Base-by-base conservation (phyloP, 2,888 invertebrate genomes). In the Troides oblongomaculatus region DNA sequence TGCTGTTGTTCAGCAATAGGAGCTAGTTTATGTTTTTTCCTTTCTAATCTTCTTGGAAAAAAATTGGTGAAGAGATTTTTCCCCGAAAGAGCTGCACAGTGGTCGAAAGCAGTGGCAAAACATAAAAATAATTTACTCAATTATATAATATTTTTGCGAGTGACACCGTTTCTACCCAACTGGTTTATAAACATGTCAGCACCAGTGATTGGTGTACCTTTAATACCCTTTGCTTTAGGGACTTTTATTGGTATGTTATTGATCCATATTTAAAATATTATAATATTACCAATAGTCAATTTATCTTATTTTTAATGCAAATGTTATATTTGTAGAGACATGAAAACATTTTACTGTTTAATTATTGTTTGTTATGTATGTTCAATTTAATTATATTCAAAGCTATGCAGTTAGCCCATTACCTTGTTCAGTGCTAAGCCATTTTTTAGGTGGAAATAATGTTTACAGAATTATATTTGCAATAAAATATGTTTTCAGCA, bases 161-260 rank as follows among this genome's bases (percentile, higher is more conserved):
- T 99, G 82, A 99, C 99, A 39, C 99, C 99, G 67, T 96, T 99
- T 83, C 93, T 99, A 79, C 99, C 99, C 10, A 99, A 99, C 88
- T 99, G 99, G 99, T 99, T 99, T 87, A 99, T 99, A 75, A 99
- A 99, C 90, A 94, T 99, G 83, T 96, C 97, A 0, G 97, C 99
- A 73, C 99, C 99, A 58, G 97, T 99, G 56, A 97, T 99, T 79
- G 98, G 98, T 77, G 99, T 99, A 56, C 99, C 99, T 1, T 88
- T 99, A 72, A 82, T 94, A 74, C 97, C 98, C 72, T 99, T 99
- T 91, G 97, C 97, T 74, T 84, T 98, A 70, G 99, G 99, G 74
- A 99, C 99, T 71, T 99, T 99, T 87, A 94, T 99, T 74, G 97
- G 96, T 96, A 83, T 91, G 93, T 80, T 21, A 6, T 53, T 53